Conservation (phyloP, 1,140 invertebrate species). For the Panulirus ornatus region DNA sequence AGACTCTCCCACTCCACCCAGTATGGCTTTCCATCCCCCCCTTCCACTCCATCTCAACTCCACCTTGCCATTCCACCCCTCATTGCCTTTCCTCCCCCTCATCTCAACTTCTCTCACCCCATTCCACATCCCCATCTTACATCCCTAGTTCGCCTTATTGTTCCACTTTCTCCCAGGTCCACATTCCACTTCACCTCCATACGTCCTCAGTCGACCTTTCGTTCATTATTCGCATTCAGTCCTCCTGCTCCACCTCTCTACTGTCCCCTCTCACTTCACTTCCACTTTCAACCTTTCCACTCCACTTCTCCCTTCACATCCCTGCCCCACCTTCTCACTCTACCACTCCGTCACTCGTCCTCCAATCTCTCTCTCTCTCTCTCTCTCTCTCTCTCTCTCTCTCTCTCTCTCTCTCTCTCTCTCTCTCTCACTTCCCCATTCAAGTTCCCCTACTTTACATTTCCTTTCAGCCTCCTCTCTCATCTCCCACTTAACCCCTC, state of each 20-base stretch:
- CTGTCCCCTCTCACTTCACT: not conserved
- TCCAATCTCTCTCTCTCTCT: not conserved
- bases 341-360: not conserved
- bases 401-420: not conserved
- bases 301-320: not conserved
- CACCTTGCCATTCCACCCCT: not conserved
- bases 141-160: not conserved
- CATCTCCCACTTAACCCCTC: not conserved
- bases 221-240: no score
- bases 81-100: not conserved
- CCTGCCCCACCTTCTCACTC: not conserved
- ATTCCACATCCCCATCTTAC: not conserved
- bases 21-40: no score
- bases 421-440: not conserved
- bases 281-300: not conserved
- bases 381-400: not conserved
- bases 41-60: not conserved
- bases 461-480: not conserved
- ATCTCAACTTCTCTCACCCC: not conserved
- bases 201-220: not conserved
- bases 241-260: not conserved
- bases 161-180: not conserved
- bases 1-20: no score
- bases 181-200: not conserved
- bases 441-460: not conserved